phyloP scores from a whole-genome alignment of 2,797 vertebrate species.

The Pipistrellus pygmaeus region DNA sequence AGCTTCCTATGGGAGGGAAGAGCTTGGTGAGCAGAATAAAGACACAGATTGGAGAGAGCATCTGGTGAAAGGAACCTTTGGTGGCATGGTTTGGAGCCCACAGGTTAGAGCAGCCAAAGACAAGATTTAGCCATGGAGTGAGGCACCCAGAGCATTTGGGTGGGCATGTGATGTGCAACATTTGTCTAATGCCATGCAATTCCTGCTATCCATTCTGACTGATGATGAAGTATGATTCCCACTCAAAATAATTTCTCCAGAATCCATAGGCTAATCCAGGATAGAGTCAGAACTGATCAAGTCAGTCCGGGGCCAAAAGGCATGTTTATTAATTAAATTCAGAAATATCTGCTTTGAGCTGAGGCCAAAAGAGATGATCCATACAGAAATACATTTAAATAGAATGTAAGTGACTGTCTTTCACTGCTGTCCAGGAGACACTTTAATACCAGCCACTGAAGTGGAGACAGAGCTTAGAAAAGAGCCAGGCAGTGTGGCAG shows the following conservation, averaged over 20 bases:
- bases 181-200: rapidly evolving
- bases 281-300: rapidly evolving
- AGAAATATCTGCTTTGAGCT: not conserved
- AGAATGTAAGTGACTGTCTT: no score
- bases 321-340: not conserved
- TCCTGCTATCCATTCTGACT: rapidly evolving
- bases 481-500: not conserved
- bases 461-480: not conserved
- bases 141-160: rapidly evolving
- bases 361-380: not conserved
- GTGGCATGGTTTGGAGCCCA: rapidly evolving
- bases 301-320: not conserved
- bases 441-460: not conserved
- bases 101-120: not conserved
- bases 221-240: rapidly evolving
- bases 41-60: rapidly evolving
- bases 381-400: not conserved
- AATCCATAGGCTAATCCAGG: not conserved
- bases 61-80: not conserved
- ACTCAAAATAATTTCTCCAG: not conserved
- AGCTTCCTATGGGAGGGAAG: rapidly evolving
- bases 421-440: rapidly evolving
- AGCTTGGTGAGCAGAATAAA: not conserved
- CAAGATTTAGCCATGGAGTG: not conserved
- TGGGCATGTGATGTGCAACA: rapidly evolving